Conservation (phyloP, 2,113 vertebrate species). For the Plotosus lineatus region DNA sequence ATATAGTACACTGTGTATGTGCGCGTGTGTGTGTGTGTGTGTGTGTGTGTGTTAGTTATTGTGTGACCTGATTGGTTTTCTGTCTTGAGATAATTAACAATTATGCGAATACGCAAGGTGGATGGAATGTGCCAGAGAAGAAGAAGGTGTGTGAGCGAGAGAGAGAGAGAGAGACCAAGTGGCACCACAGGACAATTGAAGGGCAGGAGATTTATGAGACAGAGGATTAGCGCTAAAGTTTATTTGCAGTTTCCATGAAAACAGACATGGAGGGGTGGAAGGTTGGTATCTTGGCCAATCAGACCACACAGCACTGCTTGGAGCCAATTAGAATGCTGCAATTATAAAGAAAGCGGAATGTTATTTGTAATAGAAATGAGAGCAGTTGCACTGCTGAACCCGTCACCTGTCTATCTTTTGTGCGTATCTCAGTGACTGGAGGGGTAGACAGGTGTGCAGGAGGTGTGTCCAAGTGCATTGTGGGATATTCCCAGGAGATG, state of each 20-base stretch:
- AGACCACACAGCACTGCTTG: background rate
- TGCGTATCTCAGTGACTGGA: background rate
- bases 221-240: slow-evolving; percentile 6
- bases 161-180: background rate
- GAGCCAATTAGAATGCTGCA: background rate
- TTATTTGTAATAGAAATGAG: background rate
- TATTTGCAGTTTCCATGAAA: slow-evolving; percentile 5
- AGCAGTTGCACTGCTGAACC: background rate
- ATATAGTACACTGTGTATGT: no score
- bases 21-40: no score
- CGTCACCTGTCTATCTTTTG: background rate
- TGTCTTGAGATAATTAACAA: no score
- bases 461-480: slow-evolving; percentile 13
- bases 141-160: background rate
- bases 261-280: background rate
- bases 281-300: background rate
- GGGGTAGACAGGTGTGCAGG: background rate
- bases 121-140: no score
- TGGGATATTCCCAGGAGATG: background rate
- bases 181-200: background rate
- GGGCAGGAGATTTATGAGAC: slow-evolving; percentile 1
- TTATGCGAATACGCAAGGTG: no score
- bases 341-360: background rate
- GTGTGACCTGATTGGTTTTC: no score
- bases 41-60: no score